Evolutionary conservation across 2,888 invertebrate genomes (phyloP).

Genomic region (Trissoscelio sp.): DNA sequence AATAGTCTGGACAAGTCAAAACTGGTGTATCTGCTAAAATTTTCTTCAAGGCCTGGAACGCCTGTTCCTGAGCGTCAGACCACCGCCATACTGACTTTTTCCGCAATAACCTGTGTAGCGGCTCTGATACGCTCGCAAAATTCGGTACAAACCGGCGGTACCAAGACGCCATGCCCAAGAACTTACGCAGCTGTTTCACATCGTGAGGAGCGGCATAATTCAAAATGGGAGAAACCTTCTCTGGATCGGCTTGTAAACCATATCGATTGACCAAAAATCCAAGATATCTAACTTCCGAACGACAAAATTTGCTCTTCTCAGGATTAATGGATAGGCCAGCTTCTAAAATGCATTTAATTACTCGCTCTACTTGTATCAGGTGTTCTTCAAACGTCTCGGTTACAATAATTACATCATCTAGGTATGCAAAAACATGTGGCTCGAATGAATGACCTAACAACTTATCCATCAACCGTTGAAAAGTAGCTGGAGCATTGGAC

Average conservation of each 20-base stretch:
- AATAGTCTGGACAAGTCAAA: too few species aligned
- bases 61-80: too few species aligned
- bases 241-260: too few species aligned
- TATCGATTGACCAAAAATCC: background rate
- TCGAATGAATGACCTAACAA: conserved; percentile 68
- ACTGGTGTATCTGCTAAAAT: too few species aligned
- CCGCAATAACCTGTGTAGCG: background rate
- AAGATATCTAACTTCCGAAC: background rate
- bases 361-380: too few species aligned
- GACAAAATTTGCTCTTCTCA: too few species aligned
- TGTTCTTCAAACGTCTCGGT: background rate
- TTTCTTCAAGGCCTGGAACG: too few species aligned
- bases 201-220: background rate
- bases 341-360: too few species aligned
- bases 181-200: background rate
- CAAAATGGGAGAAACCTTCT: too few species aligned
- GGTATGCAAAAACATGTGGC: conserved; percentile 7
- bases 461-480: conserved; percentile 67
- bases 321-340: too few species aligned
- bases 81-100: too few species aligned
- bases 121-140: background rate
- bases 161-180: background rate
- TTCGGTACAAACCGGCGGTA: background rate
- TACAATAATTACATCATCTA: background rate
- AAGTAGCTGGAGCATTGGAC: conserved; percentile 66